phyloP scores from a whole-genome alignment of 1,140 invertebrate species.

The Zaprionus africanus region DNA sequence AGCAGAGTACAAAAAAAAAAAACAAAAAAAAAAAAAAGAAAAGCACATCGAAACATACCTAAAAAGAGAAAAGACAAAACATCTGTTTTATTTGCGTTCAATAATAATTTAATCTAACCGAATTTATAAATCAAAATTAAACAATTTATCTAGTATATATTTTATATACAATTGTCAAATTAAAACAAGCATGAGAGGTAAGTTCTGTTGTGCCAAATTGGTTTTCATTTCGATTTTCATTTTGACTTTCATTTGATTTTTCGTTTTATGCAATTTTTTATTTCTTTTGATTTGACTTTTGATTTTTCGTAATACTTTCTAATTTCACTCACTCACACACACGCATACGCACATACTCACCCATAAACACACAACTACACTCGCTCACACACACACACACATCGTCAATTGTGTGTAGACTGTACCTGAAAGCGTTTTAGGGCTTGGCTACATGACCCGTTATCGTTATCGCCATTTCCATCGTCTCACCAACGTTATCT shows the following conservation, averaged over 20 bases:
- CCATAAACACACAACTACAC: background rate
- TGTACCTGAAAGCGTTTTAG: slow-evolving; percentile 34
- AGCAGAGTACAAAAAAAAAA: slow-evolving; percentile 55
- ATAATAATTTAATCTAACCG: slow-evolving; percentile 73
- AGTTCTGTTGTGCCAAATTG: slow-evolving; percentile 81
- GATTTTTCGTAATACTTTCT: slow-evolving; percentile 40
- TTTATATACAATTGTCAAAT: slow-evolving; percentile 55
- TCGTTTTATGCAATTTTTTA: slow-evolving; percentile 26
- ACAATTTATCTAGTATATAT: slow-evolving; percentile 56
- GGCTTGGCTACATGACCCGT: slow-evolving; percentile 32
- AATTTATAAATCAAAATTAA: slow-evolving; percentile 48
- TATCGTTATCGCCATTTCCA: slow-evolving; percentile 22
- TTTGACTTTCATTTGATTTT: slow-evolving; percentile 40
- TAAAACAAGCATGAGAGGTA: slow-evolving; percentile 80
- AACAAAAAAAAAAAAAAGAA: slow-evolving; percentile 59
- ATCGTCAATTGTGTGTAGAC: slow-evolving; percentile 42
- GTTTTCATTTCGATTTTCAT: slow-evolving; percentile 52
- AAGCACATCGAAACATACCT: slow-evolving; percentile 26
- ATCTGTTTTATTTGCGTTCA: slow-evolving; percentile 69
- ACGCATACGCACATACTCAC: slow-evolving; percentile 15
- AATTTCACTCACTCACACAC: slow-evolving; percentile 34
- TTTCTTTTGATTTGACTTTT: slow-evolving; percentile 49
- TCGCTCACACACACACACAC: slow-evolving; percentile 12
- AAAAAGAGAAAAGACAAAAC: slow-evolving; percentile 64
- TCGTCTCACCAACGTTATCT: slow-evolving; percentile 30